Base-by-base conservation (phyloP, 2,888 invertebrate species). In the Dastarcus helophoroides region DNA sequence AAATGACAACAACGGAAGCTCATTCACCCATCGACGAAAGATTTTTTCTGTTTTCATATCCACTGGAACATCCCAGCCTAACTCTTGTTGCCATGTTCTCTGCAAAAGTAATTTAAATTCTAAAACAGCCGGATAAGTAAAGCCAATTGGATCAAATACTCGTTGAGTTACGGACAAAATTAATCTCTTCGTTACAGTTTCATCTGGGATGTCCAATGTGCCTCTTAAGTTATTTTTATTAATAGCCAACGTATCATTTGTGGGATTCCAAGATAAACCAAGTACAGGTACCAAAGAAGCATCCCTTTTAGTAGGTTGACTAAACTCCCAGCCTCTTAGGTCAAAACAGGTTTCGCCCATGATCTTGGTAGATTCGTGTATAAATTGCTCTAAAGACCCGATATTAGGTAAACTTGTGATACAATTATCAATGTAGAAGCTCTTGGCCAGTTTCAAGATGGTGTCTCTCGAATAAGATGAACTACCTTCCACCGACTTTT, bases 1-100 rank as follows among this genome's bases (percentile, higher is more conserved):
- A 2, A 12, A 8, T 50, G 21, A 12, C 40, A 37, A n/a, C 37
- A 25, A 4, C 31, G 11, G 1, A 32, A 35, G n/a, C n/a, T 13
- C 1, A 23, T 37, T 5, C 36, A 12, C 14, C 35, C 38, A 15
- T 14, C 4, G 8, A 16, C 16, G n/a, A 26, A 31, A 27, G 38
- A 29, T 33, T 38, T 37, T 32, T 48, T 31, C 3, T 46, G 40
- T 9, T 47, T 37, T 19, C 38, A 26, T 4, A 53, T 10, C 10
- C 3, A 29, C 22, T 29, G 2, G 16, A 10, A n/a, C 10, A 31
- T 38, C 7, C 37, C 21, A 16, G 7, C 21, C 28, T 7, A 28
- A 11, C 12, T 28, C 21, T 5, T 5, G n/a, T 2, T 10, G 4
- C 28, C 28, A 28, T 12, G 9, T 5, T 10, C 21, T 12, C 4